Percentiles rank a stretch among this genome's conserved stretches.
phyloP scores from a whole-genome alignment of 2,113 vertebrate species.

The Cochlearius cochlearius region DNA sequence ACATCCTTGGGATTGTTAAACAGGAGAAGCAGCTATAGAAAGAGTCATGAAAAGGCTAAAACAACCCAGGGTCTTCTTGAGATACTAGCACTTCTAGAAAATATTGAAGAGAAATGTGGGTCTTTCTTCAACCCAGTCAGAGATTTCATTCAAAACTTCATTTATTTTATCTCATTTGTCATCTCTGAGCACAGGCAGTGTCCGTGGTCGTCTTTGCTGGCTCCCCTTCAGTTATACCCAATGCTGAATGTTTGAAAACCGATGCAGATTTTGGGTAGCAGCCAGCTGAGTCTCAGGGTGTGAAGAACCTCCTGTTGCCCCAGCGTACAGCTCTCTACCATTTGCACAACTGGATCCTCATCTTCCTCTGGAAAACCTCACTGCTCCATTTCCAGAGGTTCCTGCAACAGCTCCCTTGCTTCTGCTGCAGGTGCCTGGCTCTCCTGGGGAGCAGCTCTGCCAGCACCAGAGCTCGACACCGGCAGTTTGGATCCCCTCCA shows the following conservation, averaged over 20 bases:
- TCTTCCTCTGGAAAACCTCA: neutral
- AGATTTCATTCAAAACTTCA: neutral
- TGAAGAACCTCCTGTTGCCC: neutral
- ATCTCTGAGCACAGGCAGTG: neutral
- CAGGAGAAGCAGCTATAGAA: neutral
- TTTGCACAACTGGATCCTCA: neutral
- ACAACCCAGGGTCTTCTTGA: neutral
- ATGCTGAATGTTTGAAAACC: neutral
- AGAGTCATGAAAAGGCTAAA: neutral
- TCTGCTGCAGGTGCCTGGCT: neutral
- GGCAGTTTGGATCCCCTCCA: neutral
- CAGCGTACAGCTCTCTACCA: neutral
- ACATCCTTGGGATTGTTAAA: neutral
- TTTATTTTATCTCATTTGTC: neutral
- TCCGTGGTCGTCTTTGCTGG: neutral
- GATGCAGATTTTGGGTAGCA: neutral
- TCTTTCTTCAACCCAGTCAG: neutral
- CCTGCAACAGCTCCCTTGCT: neutral
- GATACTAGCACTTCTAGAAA: neutral
- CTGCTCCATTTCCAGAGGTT: neutral
- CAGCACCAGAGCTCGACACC: accelerated
- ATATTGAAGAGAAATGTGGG: neutral
- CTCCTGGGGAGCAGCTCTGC: neutral
- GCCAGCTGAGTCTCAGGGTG: neutral
- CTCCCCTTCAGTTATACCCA: neutral